Evolutionary conservation across 2,113 vertebrate species (phyloP).

Genomic region (Prunella himalayana): DNA sequence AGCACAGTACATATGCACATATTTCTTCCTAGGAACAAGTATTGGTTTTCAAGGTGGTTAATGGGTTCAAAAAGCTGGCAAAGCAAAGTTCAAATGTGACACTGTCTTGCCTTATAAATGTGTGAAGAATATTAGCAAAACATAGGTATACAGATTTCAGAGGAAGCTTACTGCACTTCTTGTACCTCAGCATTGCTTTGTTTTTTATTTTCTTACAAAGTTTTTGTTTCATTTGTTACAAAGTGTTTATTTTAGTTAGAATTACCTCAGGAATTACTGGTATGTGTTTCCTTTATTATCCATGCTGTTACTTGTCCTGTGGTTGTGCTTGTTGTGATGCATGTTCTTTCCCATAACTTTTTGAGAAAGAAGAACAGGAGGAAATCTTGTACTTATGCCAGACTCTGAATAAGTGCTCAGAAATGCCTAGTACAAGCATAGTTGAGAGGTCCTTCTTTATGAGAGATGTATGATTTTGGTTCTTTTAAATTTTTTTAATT

Average conservation of each 20-base stretch:
- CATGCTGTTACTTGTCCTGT: background rate
- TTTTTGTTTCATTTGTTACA: no score
- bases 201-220: background rate
- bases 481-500: no score
- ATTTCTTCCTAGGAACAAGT: background rate
- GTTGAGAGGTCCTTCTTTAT: background rate
- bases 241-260: no score
- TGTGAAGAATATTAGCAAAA: background rate
- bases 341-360: background rate
- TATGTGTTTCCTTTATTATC: no score
- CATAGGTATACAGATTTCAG: background rate
- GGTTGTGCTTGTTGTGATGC: background rate
- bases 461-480: background rate
- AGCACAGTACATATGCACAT: rapidly evolving
- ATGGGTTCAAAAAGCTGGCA: background rate
- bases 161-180: background rate
- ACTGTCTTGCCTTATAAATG: background rate
- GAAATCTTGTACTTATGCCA: background rate
- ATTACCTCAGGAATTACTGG: background rate
- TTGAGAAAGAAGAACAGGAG: background rate
- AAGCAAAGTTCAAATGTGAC: background rate
- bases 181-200: background rate
- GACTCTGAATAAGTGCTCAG: background rate
- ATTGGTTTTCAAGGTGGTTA: background rate
- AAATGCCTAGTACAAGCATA: background rate